Conservation (phyloP, 2,113 vertebrate species). For the Cyanoramphus novaezelandiae region DNA sequence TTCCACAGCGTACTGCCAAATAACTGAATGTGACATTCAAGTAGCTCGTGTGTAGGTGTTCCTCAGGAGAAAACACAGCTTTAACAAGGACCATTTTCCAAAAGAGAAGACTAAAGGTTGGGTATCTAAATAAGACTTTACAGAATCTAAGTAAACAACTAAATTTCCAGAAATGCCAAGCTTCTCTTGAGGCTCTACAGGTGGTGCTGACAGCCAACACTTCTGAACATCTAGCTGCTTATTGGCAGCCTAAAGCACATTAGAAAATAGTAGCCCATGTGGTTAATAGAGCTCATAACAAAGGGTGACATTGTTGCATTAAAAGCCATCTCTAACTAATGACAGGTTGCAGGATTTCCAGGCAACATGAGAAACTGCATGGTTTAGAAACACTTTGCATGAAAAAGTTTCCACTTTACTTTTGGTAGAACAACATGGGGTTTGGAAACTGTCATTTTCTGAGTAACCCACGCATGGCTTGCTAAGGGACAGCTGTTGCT, state of each 20-base stretch:
- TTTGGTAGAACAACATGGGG: neutral
- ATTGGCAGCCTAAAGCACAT: neutral
- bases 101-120: neutral
- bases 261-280: rapidly evolving
- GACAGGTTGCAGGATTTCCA: neutral
- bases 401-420: neutral
- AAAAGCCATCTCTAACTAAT: neutral
- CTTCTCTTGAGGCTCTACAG: neutral
- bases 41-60: constrained; percentile 35
- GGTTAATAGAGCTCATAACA: neutral
- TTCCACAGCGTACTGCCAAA: constrained; percentile 10
- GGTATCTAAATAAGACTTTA: neutral
- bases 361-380: rapidly evolving
- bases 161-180: neutral
- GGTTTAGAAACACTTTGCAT: neutral
- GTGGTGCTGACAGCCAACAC: constrained; percentile 10
- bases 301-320: neutral
- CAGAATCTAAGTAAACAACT: neutral
- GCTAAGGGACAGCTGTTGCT: neutral
- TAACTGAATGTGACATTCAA: constrained; percentile 17
- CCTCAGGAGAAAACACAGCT: neutral
- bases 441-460: neutral
- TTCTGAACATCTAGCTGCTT: neutral
- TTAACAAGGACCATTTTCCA: neutral
- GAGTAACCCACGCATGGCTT: neutral